Percentiles rank a stretch among this genome's conserved stretches.
Evolutionary conservation across 2,888 invertebrate genomes (phyloP).

Genomic region (Erebia aethiops): DNA sequence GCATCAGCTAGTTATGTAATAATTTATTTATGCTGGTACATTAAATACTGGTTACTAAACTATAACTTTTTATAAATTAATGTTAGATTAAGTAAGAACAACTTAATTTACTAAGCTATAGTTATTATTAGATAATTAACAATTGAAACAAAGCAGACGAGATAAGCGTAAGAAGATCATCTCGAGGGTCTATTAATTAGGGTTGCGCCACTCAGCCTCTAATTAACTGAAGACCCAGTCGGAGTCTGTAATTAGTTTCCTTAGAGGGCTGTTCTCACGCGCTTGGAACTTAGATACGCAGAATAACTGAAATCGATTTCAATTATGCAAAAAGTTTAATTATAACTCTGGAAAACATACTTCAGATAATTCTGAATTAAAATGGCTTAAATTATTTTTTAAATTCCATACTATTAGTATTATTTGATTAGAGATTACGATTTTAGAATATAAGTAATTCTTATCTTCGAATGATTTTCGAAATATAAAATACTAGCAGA

Average conservation of each 20-base stretch:
- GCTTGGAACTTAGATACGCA: conserved; percentile 64
- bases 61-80: too few relatives aligned
- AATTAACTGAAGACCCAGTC: conserved; percentile 81
- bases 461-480: too few relatives aligned
- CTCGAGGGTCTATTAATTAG: conserved; percentile 79
- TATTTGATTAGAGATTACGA: too few relatives aligned
- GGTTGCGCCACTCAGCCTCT: conserved; percentile 78
- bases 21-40: too few relatives aligned
- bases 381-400: neutral
- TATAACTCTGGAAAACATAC: neutral
- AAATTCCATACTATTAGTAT: too few relatives aligned
- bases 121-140: conserved; percentile 56
- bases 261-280: conserved; percentile 77
- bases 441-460: too few relatives aligned
- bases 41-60: too few relatives aligned
- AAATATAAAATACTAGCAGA: too few relatives aligned
- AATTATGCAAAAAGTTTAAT: conserved; percentile 58
- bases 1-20: too few relatives aligned
- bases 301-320: conserved; percentile 67
- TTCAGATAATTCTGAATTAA: neutral
- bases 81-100: too few relatives aligned
- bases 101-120: too few relatives aligned
- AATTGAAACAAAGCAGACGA: conserved; percentile 77
- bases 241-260: conserved; percentile 81
- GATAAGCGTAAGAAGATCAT: conserved; percentile 71